Percentiles rank a stretch among this genome's conserved stretches.
These are phyloP conservation scores for Regulus satrapa DNA, from an alignment of 2,113 vertebrate species.

Conservation along the genomic window DNA sequence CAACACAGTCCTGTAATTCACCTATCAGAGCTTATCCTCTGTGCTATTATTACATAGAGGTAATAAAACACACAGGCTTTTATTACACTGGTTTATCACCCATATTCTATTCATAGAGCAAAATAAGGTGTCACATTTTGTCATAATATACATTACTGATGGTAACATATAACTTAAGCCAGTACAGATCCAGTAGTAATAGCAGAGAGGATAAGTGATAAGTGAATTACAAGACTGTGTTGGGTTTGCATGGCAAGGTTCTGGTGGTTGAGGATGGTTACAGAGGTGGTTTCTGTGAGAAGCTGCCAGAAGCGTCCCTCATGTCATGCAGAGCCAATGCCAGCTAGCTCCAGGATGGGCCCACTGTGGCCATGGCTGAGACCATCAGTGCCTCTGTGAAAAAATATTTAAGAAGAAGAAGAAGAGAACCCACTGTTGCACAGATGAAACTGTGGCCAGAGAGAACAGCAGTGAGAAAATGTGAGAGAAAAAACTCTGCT, in stretches of 20 bases:
- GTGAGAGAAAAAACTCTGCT: background rate
- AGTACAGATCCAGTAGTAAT: background rate
- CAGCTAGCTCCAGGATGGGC: accelerated
- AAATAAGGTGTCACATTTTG: background rate
- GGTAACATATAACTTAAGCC: background rate
- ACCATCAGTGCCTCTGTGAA: background rate
- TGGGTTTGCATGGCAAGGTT: background rate
- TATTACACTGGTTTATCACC: background rate
- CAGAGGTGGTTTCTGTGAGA: background rate
- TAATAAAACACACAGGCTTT: too few species aligned
- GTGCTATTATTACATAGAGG: background rate
- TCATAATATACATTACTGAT: background rate
- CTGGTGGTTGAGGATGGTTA: too few species aligned
- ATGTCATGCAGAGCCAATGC: background rate
- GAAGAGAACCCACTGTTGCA: background rate
- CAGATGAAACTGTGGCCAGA: background rate
- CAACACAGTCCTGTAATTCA: background rate
- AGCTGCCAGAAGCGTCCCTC: background rate
- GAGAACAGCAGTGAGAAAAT: background rate
- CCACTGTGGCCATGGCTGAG: accelerated
- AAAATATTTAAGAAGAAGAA: background rate
- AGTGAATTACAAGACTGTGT: background rate
- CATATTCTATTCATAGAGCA: background rate
- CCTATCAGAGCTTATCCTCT: background rate
- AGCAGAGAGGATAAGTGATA: background rate